phyloP scores from a whole-genome alignment of 2,797 vertebrate species.

The Alectoris magna region DNA sequence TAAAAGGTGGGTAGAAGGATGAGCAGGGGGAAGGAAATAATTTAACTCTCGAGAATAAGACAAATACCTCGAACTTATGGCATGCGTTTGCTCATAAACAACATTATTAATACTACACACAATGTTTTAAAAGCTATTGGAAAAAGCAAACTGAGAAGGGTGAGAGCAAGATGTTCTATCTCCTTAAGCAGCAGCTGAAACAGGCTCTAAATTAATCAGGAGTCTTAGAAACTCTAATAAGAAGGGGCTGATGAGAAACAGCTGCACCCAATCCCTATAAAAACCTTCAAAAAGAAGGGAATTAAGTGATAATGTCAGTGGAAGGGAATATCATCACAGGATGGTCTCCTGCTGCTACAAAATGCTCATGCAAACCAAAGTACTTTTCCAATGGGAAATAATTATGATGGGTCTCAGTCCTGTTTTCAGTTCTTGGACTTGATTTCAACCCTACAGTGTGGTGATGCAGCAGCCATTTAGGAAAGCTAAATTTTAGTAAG shows the following conservation, averaged over 20 bases:
- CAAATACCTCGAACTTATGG: background rate
- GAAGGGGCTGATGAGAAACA: slow-evolving; percentile 51
- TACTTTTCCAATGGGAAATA: slow-evolving; percentile 14
- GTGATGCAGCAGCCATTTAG: background rate
- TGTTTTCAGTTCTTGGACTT: background rate
- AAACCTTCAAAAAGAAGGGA: slow-evolving; percentile 53
- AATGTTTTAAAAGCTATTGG: slow-evolving; percentile 1
- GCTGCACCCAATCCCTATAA: slow-evolving; percentile 40
- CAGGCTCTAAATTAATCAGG: slow-evolving; percentile 65
- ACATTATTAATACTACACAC: background rate
- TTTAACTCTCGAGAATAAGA: slow-evolving; percentile 18
- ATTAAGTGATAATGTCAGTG: slow-evolving; percentile 47
- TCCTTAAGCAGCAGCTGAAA: slow-evolving; percentile 60
- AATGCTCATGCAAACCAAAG: background rate
- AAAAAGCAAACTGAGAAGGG: background rate
- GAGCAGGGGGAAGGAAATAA: slow-evolving; percentile 27
- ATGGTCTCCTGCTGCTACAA: slow-evolving; percentile 34
- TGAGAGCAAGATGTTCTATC: slow-evolving; percentile 23
- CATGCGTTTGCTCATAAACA: background rate
- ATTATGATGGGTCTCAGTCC: background rate
- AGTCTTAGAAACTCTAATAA: slow-evolving; percentile 64
- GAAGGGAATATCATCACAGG: slow-evolving; percentile 24
- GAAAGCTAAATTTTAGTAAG: background rate
- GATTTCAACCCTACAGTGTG: background rate
- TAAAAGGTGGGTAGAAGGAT: background rate